A percentile compares a stretch with the other conserved stretches of the same genome.
phyloP scores from a whole-genome alignment of 2,797 vertebrate genomes.

The Glyptemys insculpta region DNA sequence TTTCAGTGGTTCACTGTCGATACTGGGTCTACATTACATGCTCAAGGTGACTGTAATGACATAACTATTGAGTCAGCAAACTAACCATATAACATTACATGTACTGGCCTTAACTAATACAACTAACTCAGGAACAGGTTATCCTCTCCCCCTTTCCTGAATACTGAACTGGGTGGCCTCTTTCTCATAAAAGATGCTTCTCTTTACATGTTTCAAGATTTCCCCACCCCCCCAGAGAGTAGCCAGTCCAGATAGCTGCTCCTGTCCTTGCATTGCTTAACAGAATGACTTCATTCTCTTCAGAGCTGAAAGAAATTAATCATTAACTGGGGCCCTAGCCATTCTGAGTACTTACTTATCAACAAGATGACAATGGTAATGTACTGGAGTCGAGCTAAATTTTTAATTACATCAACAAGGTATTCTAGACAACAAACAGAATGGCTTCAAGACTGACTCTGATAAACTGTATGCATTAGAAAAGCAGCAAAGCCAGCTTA shows the following conservation, averaged over 20 bases:
- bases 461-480: neutral
- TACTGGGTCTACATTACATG: neutral
- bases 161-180: neutral
- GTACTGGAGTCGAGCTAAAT: neutral
- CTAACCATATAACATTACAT: neutral
- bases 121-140: neutral
- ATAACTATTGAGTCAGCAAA: neutral
- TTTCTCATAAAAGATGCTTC: neutral
- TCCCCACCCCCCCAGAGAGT: neutral
- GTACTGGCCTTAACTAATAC: too few species aligned
- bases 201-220: neutral
- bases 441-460: neutral
- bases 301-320: neutral
- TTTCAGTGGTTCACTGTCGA: fast-evolving
- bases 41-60: neutral
- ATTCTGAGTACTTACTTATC: neutral
- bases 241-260: neutral
- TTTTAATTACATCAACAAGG: neutral
- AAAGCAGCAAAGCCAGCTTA: neutral
- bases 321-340: fast-evolving
- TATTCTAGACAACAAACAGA: neutral
- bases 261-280: neutral
- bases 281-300: neutral
- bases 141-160: neutral
- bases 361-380: neutral